These are phyloP conservation scores for Tineola bisselliella DNA, from an alignment of 2,888 invertebrate species.

Conservation along the genomic window DNA sequence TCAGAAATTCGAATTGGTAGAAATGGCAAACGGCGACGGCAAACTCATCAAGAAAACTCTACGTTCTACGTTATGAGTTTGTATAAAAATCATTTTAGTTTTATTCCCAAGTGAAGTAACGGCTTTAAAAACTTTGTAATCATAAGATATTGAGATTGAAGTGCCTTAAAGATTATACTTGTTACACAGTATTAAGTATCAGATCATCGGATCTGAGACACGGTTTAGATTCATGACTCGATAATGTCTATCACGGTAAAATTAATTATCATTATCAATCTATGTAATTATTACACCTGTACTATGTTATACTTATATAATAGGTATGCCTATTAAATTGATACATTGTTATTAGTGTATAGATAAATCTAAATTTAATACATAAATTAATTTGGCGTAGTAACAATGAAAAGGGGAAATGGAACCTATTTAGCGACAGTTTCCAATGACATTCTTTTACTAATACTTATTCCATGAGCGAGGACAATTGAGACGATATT, in stretches of 20 bases:
- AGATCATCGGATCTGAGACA: constrained; percentile 38
- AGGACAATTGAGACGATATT: no score
- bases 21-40: no score
- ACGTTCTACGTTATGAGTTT: neutral
- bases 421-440: no score
- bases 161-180: constrained; percentile 16
- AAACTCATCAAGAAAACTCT: neutral
- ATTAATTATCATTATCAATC: neutral
- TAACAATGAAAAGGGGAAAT: no score
- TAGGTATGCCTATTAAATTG: neutral
- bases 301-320: neutral
- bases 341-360: neutral
- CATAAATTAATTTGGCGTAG: neutral
- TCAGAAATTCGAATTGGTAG: no score
- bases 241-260: constrained; percentile 42
- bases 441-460: no score
- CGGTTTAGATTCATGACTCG: constrained; percentile 30
- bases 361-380: no score
- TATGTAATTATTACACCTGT: neutral
- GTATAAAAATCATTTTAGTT: neutral
- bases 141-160: constrained; percentile 6
- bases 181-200: constrained; percentile 45
- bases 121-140: neutral
- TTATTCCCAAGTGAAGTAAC: neutral
- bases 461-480: no score